Percentiles rank a stretch among this genome's conserved stretches.
Evolutionary conservation across 2,113 vertebrate species (phyloP).

Genomic region (Paramisgurnus dabryanus): DNA sequence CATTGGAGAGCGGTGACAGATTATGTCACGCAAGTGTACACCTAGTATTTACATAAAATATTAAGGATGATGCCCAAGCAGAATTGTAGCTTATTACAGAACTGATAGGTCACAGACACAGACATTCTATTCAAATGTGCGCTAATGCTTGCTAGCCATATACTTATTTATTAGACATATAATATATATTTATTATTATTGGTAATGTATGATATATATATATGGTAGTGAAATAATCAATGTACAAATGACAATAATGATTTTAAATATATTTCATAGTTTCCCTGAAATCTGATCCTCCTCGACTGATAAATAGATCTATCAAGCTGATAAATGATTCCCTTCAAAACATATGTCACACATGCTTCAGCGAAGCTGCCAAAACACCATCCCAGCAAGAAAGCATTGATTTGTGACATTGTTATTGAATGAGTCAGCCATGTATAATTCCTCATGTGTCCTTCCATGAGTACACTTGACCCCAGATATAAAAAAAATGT

Average conservation of each 20-base stretch:
- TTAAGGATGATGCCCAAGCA: neutral
- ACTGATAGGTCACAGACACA: too few relatives aligned
- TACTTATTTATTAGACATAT: too few relatives aligned
- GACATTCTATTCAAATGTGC: too few relatives aligned
- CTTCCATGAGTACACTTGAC: conserved; percentile 4
- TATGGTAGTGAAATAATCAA: neutral
- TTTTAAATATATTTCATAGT: conserved; percentile 20
- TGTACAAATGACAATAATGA: conserved; percentile 3
- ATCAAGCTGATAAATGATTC: conserved; percentile 59
- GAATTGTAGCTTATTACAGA: neutral
- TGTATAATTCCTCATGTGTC: conserved; percentile 21
- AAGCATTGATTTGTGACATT: conserved; percentile 16
- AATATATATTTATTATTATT: too few relatives aligned
- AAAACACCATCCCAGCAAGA: neutral
- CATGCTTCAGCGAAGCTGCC: neutral
- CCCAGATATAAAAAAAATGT: conserved; percentile 7
- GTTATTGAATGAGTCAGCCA: conserved; percentile 9
- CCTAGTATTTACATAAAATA: neutral
- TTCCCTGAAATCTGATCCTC: conserved; percentile 32
- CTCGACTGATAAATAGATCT: conserved; percentile 65
- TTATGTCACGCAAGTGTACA: neutral
- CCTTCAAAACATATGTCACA: neutral
- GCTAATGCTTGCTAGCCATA: too few relatives aligned
- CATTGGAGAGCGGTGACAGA: neutral
- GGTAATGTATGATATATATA: too few relatives aligned